These are phyloP conservation scores for Fragum fragum DNA, from an alignment of 2,888 invertebrate species.

Conservation along the genomic window DNA sequence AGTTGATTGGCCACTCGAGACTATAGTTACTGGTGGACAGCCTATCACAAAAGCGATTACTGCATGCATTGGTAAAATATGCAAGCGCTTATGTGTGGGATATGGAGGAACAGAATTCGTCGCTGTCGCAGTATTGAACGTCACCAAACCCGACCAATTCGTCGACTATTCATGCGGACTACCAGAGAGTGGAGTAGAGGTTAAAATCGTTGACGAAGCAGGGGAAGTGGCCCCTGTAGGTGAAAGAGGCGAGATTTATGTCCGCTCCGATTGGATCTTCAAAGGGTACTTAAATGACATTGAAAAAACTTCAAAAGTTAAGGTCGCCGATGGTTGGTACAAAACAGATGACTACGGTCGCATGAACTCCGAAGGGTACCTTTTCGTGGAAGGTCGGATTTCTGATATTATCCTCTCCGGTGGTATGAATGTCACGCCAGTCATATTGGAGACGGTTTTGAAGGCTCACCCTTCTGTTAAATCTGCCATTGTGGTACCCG, in stretches of 20 bases:
- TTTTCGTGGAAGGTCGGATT: conserved; percentile 16
- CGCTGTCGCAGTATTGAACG: not conserved
- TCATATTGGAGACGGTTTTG: not conserved
- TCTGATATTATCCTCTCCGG: conserved; percentile 19
- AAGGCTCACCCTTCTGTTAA: conserved; percentile 7
- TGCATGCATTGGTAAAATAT: conserved; percentile 24
- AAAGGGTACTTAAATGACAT: conserved; percentile 20
- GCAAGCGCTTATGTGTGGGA: conserved; percentile 1
- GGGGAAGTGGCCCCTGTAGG: conserved; percentile 16
- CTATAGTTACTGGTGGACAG: conserved; percentile 19
- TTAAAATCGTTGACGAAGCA: conserved; percentile 8
- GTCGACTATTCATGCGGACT: not conserved
- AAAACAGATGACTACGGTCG: conserved; percentile 24
- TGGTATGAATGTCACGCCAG: conserved; percentile 22
- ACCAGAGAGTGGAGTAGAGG: not conserved
- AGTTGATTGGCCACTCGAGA: conserved; percentile 12
- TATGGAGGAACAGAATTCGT: conserved; percentile 29
- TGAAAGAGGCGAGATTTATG: conserved; percentile 24
- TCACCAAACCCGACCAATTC: not conserved
- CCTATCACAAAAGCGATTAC: conserved; percentile 14
- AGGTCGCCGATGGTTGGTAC: conserved; percentile 31
- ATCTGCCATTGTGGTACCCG: conserved; percentile 6
- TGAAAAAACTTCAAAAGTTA: conserved; percentile 18
- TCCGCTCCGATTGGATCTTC: not conserved
- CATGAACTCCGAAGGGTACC: not conserved